Evolutionary conservation across 2,113 vertebrate genomes (phyloP).

Genomic region (Boleophthalmus pectinirostris): DNA sequence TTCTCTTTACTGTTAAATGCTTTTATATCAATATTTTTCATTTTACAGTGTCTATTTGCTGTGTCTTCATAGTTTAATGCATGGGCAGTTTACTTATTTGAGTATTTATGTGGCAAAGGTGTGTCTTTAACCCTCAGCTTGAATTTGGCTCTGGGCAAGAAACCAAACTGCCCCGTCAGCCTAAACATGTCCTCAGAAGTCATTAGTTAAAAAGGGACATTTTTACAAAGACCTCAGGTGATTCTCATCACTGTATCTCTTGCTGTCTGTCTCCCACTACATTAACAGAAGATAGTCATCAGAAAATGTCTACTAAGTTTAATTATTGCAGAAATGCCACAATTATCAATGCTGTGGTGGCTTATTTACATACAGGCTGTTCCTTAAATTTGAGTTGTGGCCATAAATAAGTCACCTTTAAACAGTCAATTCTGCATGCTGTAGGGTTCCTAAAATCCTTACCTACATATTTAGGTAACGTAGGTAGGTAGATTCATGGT

Average conservation of each 20-base stretch:
- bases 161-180: conserved; percentile 8
- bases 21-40: neutral
- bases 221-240: conserved; percentile 25
- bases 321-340: conserved; percentile 25
- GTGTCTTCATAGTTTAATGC: too few relatives aligned
- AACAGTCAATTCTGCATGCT: neutral
- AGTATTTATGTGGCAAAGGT: neutral
- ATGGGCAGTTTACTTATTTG: neutral
- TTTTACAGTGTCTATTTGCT: neutral
- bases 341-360: neutral
- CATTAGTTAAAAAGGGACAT: conserved; percentile 18
- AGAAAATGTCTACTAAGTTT: conserved; percentile 45
- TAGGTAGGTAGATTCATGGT: neutral
- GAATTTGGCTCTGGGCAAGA: conserved; percentile 8
- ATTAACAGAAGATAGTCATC: conserved; percentile 46
- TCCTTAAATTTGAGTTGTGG: neutral
- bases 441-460: neutral
- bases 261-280: conserved; percentile 56
- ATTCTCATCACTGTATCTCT: conserved; percentile 26
- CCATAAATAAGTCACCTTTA: neutral
- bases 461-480: neutral
- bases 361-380: neutral
- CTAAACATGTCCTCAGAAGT: conserved; percentile 36
- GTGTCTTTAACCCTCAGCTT: conserved; percentile 3
- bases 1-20: neutral